Evolutionary conservation across 2,888 invertebrate genomes (phyloP), one percentile per base, ranked within the genome.

Genomic region (Scaptodrosophila latifasciaeformis): DNA sequence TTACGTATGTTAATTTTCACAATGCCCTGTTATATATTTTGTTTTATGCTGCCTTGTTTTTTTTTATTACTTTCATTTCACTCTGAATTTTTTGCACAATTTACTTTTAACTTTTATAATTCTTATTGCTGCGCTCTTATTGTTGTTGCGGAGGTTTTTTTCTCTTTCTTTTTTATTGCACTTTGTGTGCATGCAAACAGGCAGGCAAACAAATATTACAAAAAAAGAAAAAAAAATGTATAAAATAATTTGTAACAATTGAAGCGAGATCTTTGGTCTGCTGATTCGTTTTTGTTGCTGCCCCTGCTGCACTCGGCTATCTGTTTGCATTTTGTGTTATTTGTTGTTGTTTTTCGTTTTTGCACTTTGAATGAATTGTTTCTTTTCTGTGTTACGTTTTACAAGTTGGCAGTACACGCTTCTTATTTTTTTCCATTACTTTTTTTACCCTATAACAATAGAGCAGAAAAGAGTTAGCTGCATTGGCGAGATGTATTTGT

Each of bases 361-460:
- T 53, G 44, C 72, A 79, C 74, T 78, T 76, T 74, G 69, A 76
- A 76, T 81, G 81, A 65, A 56, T 63, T 79, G 65, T 69, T 67
- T 54, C 62, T 34, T 67, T 49, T 60, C 34, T 49, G 46, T 59
- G 53, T 52, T 68, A 59, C 75, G 52, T 57, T 71, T 67, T 75
- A 53, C 48, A 51, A 54, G 53, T 74, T 34, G n/a, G n/a, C n/a
- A n/a, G n/a, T n/a, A n/a, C 15, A 80, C 71, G 74, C 79, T 59
- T 53, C 66, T 65, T 70, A 62, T 54, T 63, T 59, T 57, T 45
- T 45, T 34, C 51, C 43, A 59, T 52, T 59, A 58, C 15, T 37
- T 37, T 37, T 18, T 17, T 37, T n/a, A n/a, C n/a, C 12, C 3
- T 18, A 37, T 54, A 58, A 67, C 64, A 59, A 60, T 52, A 21